Percentiles rank a stretch among this genome's conserved stretches.
These are phyloP conservation scores for Acanthurus lineatus DNA, from an alignment of 2,797 vertebrate genomes.

Conservation along the genomic window DNA sequence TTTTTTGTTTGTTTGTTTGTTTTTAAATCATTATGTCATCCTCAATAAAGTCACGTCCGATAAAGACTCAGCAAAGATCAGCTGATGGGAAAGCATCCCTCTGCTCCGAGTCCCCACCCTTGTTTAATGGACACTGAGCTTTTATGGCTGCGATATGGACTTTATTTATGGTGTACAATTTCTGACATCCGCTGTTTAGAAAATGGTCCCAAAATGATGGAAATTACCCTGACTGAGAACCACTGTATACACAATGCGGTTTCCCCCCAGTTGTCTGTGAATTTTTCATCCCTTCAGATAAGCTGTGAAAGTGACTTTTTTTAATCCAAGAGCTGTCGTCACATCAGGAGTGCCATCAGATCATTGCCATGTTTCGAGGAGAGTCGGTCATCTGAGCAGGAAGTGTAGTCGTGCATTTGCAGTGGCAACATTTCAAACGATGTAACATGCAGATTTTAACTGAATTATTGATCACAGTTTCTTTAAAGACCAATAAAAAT, in stretches of 20 bases:
- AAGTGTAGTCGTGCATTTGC: slow-evolving; percentile 44
- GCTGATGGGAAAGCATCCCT: slow-evolving; percentile 63
- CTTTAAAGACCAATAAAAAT: slow-evolving; percentile 73
- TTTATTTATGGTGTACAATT: slow-evolving; percentile 83
- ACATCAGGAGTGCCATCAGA: slow-evolving; percentile 8
- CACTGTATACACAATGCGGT: slow-evolving; percentile 21
- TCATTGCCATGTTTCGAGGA: neutral
- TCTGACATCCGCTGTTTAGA: slow-evolving; percentile 66
- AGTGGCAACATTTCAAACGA: slow-evolving; percentile 54
- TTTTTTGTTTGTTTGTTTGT: neutral
- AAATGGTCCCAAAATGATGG: slow-evolving; percentile 47
- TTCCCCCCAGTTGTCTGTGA: slow-evolving; percentile 51
- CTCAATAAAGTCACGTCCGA: slow-evolving; percentile 54
- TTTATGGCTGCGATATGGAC: slow-evolving; percentile 63
- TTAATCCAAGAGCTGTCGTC: slow-evolving; percentile 34
- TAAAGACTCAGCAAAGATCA: slow-evolving; percentile 59
- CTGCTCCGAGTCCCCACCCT: slow-evolving; percentile 40
- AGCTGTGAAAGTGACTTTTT: slow-evolving; percentile 73
- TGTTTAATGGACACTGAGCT: slow-evolving; percentile 73
- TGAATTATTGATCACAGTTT: slow-evolving; percentile 73
- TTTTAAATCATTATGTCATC: slow-evolving; percentile 51
- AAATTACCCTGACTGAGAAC: slow-evolving; percentile 34
- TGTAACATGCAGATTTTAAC: slow-evolving; percentile 61
- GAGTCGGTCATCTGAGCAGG: slow-evolving; percentile 32
- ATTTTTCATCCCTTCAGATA: slow-evolving; percentile 59